Conservation (phyloP, 1,140 invertebrate species). For the Littorina saxatilis region DNA sequence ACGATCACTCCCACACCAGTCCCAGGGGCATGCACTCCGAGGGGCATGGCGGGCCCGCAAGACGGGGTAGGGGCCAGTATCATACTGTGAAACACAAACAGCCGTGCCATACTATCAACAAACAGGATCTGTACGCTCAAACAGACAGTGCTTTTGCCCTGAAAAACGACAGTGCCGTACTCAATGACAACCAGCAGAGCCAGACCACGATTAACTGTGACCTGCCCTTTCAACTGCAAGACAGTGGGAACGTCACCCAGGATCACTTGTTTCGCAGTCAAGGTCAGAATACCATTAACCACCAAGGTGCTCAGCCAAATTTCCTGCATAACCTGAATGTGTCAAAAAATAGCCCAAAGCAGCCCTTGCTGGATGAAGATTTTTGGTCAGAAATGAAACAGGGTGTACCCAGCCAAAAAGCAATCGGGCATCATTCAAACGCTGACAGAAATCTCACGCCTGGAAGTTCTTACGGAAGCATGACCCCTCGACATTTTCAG, state of each 20-base stretch:
- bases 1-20: background rate
- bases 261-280: background rate
- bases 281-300: background rate
- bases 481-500: no score
- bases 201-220: constrained; percentile 1
- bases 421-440: no score
- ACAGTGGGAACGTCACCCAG: background rate
- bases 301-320: background rate
- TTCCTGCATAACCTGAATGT: background rate
- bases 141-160: background rate
- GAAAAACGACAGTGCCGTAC: constrained; percentile 4
- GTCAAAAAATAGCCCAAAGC: background rate
- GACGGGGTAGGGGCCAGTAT: background rate
- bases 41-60: background rate
- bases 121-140: constrained; percentile 14
- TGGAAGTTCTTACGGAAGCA: no score
- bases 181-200: background rate
- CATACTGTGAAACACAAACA: background rate
- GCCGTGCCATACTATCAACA: constrained; percentile 18
- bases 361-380: background rate
- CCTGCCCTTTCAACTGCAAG: background rate
- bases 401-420: no score
- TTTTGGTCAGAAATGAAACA: background rate
- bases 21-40: background rate
- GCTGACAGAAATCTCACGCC: no score